A percentile compares a stretch with the other conserved stretches of the same genome.
Conservation (phyloP, 2,888 invertebrate genomes). For the Kryphioiulus occultus region DNA sequence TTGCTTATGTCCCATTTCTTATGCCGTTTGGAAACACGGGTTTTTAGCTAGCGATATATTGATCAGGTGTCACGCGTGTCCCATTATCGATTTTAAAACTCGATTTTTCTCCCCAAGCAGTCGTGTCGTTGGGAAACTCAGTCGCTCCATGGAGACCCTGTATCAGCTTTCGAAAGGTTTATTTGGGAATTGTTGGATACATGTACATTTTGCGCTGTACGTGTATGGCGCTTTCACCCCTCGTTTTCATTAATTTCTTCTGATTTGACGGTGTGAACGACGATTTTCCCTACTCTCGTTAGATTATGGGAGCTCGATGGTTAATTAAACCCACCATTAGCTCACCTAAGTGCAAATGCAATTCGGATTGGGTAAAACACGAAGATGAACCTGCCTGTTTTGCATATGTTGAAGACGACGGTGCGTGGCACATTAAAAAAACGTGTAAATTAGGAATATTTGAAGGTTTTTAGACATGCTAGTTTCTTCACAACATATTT, state of each 20-base stretch:
- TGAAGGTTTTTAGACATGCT: no score
- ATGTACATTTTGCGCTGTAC: no score
- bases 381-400: no score
- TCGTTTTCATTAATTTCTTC: neutral
- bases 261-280: neutral
- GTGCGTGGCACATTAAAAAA: no score
- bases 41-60: neutral
- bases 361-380: no score
- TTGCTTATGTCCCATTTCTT: neutral
- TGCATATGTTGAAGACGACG: no score
- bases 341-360: neutral
- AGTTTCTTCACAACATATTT: no score
- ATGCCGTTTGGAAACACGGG: neutral
- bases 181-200: neutral
- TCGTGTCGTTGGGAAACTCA: neutral
- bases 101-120: neutral
- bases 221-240: neutral
- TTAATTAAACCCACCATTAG: neutral
- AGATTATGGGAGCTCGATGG: neutral
- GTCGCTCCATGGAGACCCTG: neutral
- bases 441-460: no score
- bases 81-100: conserved; percentile 10
- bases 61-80: conserved; percentile 29
- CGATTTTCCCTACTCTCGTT: neutral
- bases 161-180: neutral